Evolutionary conservation across 2,113 vertebrate species (phyloP).

Genomic region (Pteruthius melanotis): DNA sequence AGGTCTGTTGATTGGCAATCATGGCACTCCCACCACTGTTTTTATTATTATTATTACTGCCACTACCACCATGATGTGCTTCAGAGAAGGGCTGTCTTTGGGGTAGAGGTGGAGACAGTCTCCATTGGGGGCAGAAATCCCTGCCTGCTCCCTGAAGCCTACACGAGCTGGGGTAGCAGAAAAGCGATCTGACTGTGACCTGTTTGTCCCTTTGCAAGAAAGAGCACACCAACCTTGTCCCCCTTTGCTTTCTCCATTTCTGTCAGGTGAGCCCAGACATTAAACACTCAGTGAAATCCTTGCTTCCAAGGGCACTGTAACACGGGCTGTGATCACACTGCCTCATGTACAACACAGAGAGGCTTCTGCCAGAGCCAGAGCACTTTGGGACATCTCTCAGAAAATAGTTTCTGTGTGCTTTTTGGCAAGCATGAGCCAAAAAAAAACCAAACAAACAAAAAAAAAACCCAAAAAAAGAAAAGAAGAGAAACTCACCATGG

Average conservation of each 20-base stretch:
- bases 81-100: conserved; percentile 1
- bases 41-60: background rate
- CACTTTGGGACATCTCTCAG: background rate
- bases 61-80: background rate
- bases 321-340: rapidly evolving
- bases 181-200: background rate
- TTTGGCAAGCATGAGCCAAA: background rate
- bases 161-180: background rate
- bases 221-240: background rate
- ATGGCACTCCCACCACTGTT: background rate
- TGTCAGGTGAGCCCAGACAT: background rate
- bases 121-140: background rate
- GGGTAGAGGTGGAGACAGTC: background rate
- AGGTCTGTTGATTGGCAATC: background rate
- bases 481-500: background rate
- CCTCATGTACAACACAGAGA: background rate
- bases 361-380: background rate
- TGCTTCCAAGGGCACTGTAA: background rate
- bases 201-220: background rate
- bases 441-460: no score
- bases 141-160: background rate
- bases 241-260: background rate
- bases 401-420: background rate
- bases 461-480: no score
- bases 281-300: background rate